phyloP scores from a whole-genome alignment of 37 sponge, comb jelly and placozoan genomes.

The Tethya wilhelma region DNA sequence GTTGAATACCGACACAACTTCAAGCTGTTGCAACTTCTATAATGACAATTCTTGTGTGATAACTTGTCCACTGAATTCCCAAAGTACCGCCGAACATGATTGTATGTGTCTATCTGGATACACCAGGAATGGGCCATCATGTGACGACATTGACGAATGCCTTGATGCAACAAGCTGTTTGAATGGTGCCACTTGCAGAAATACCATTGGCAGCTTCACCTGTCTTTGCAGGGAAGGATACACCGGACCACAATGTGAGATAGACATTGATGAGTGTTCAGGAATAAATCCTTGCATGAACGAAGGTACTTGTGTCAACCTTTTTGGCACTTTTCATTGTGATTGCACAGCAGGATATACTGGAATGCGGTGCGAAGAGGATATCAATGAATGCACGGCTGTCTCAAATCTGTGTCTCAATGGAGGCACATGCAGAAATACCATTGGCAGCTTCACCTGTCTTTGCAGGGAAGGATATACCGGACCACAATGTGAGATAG shows the following conservation, averaged over 20 bases:
- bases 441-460: conserved; percentile 25
- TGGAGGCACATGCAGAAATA: conserved; percentile 20
- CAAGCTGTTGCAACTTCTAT: not conserved
- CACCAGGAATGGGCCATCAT: too few relatives aligned
- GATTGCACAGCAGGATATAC: conserved; percentile 29
- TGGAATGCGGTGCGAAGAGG: conserved; percentile 15
- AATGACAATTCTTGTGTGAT: not conserved
- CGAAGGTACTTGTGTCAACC: conserved; percentile 14
- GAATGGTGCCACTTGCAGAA: conserved; percentile 43
- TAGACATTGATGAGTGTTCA: conserved; percentile 20
- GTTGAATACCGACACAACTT: not conserved
- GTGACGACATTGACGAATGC: conserved; percentile 7
- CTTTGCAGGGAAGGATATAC: conserved; percentile 25
- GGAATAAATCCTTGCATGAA: conserved; percentile 12
- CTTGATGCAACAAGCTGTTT: conserved; percentile 2
- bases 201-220: too few relatives aligned
- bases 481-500: conserved; percentile 15
- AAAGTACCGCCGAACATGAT: not conserved
- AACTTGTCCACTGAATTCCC: not conserved
- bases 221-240: conserved; percentile 46
- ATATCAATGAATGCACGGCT: conserved; percentile 14
- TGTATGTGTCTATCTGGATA: too few relatives aligned
- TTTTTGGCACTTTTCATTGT: conserved; percentile 22
- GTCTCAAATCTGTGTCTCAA: conserved; percentile 4
- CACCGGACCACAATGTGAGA: conserved; percentile 33